phyloP scores from a whole-genome alignment of 2,797 vertebrate species.

The Acanthopagrus latus region DNA sequence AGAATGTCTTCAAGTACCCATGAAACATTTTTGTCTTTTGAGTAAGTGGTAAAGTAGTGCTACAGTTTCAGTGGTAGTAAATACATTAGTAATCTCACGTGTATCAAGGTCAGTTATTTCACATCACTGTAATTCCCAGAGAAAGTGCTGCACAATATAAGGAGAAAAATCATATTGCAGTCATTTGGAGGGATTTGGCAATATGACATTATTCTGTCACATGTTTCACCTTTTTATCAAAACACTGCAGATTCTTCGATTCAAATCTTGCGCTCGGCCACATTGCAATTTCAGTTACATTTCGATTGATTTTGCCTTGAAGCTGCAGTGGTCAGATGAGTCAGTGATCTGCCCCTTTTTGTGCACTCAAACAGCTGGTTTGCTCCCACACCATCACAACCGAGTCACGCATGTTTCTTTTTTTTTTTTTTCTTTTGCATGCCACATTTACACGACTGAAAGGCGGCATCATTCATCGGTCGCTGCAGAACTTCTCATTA shows the following conservation, averaged over 20 bases:
- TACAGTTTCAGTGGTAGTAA: too few species aligned
- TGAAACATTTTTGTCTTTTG: not conserved
- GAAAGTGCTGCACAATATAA: too few species aligned
- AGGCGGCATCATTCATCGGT: conserved; percentile 51
- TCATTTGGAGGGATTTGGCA: too few species aligned
- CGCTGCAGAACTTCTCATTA: conserved; percentile 56
- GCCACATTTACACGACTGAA: conserved; percentile 42
- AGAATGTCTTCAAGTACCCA: conserved; percentile 10
- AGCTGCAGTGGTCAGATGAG: not conserved
- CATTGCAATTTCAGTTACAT: too few species aligned
- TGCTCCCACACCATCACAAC: conserved; percentile 23
- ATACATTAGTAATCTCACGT: not conserved
- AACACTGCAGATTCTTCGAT: too few species aligned
- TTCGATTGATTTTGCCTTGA: not conserved
- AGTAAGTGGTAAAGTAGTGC: not conserved
- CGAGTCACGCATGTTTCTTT: conserved; percentile 7
- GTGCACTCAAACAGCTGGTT: not conserved
- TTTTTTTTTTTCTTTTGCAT: not conserved
- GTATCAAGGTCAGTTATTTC: conserved; percentile 1
- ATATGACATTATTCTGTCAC: too few species aligned
- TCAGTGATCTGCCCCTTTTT: conserved; percentile 18
- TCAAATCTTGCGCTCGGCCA: too few species aligned
- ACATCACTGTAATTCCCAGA: not conserved
- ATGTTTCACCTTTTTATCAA: too few species aligned
- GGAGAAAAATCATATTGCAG: too few species aligned